Evolutionary conservation across 2,797 vertebrate species (phyloP).

Genomic region (Morelia viridis): DNA sequence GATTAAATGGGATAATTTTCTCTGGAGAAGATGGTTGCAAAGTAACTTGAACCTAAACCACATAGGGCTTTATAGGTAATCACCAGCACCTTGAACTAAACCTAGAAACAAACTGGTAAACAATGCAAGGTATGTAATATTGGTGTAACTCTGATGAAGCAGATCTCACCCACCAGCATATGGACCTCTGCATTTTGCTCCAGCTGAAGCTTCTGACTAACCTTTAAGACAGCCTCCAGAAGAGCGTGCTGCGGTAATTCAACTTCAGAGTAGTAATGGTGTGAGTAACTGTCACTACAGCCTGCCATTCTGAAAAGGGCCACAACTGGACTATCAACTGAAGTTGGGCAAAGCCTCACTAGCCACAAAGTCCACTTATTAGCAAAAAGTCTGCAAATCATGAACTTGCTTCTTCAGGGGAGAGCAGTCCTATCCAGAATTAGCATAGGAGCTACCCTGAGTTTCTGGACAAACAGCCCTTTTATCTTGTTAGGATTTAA

Average conservation of each 20-base stretch:
- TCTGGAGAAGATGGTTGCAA: not conserved
- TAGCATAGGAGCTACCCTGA: not conserved
- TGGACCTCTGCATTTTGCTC: not conserved
- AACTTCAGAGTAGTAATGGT: not conserved
- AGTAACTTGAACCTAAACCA: not conserved
- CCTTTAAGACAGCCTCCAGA: not conserved
- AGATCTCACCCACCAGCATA: not conserved
- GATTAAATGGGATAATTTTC: not conserved
- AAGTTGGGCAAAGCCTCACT: not conserved
- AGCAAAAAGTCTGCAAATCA: not conserved
- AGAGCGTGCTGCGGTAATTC: not conserved
- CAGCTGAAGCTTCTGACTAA: not conserved
- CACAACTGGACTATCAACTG: not conserved
- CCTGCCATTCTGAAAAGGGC: not conserved
- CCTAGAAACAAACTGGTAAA: not conserved
- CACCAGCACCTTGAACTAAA: not conserved
- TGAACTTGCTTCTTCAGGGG: not conserved
- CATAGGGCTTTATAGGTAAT: not conserved
- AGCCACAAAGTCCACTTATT: not conserved
- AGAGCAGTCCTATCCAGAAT: not conserved
- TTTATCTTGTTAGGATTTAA: not conserved
- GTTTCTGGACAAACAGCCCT: not conserved
- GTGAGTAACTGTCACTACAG: not conserved
- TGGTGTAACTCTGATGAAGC: not conserved
- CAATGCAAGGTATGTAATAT: not conserved